Conservation (phyloP, 2,113 vertebrate species). For the Scytalopus superciliaris region DNA sequence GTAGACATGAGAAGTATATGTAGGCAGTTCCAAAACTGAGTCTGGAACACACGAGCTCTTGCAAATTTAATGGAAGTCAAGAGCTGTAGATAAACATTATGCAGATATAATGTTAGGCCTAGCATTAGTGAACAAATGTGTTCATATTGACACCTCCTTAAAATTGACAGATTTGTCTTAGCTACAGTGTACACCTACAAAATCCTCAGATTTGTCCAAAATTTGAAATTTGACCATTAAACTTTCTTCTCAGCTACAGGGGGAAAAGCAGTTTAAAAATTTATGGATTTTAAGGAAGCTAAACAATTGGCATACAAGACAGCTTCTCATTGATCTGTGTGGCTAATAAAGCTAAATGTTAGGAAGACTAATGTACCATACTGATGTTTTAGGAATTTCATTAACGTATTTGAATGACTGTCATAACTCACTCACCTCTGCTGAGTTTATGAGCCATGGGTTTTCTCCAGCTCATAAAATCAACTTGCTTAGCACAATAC, state of each 20-base stretch:
- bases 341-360: slow-evolving; percentile 78
- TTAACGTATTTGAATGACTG: slow-evolving; percentile 71
- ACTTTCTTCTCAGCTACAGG: neutral
- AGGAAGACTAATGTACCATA: slow-evolving; percentile 79
- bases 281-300: slow-evolving; percentile 50
- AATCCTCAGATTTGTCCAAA: slow-evolving; percentile 1
- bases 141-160: neutral
- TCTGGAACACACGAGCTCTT: neutral
- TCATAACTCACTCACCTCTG: slow-evolving; percentile 79
- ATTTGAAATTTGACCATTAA: neutral
- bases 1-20: neutral
- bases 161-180: neutral
- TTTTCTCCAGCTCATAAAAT: slow-evolving; percentile 76
- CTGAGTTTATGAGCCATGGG: slow-evolving; percentile 77
- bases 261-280: neutral
- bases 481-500: slow-evolving; percentile 65
- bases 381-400: slow-evolving; percentile 78
- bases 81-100: neutral
- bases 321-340: slow-evolving; percentile 69
- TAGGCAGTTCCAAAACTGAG: neutral
- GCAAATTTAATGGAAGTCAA: neutral
- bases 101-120: neutral
- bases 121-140: neutral
- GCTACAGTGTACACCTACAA: neutral
- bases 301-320: slow-evolving; percentile 65